A percentile compares a stretch with the other conserved stretches of the same genome.
Evolutionary conservation across 2,888 invertebrate genomes (phyloP).

Genomic region (Platyscelio sp.): DNA sequence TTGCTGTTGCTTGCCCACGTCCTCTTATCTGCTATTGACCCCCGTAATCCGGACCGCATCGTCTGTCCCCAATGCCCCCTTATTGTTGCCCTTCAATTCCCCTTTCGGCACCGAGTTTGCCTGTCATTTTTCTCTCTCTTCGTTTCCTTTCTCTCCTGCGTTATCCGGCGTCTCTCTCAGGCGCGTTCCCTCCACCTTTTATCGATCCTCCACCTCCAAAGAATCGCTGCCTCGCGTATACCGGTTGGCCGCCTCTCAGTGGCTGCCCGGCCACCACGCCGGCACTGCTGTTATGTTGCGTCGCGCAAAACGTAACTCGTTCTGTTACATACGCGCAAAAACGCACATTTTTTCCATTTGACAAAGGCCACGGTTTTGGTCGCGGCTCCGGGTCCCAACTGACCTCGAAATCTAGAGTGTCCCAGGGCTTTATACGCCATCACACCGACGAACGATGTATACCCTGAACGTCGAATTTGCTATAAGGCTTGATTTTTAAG

Average conservation of each 20-base stretch:
- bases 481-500: slow-evolving; percentile 15
- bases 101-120: slow-evolving; percentile 40
- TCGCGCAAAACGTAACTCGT: slow-evolving; percentile 57
- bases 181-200: slow-evolving; percentile 78
- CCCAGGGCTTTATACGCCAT: not conserved
- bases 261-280: slow-evolving; percentile 84
- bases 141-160: slow-evolving; percentile 58
- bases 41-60: too few relatives aligned
- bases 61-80: not conserved
- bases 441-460: not conserved
- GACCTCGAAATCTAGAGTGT: not conserved
- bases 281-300: slow-evolving; percentile 80
- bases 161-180: slow-evolving; percentile 66
- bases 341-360: slow-evolving; percentile 68
- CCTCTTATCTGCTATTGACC: too few relatives aligned
- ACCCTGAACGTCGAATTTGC: not conserved
- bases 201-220: slow-evolving; percentile 80
- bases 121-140: slow-evolving; percentile 53
- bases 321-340: slow-evolving; percentile 69
- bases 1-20: too few relatives aligned
- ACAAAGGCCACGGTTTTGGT: not conserved
- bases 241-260: slow-evolving; percentile 79
- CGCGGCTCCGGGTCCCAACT: not conserved
- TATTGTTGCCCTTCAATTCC: slow-evolving; percentile 19
- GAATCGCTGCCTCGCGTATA: slow-evolving; percentile 77